Evolutionary conservation across 2,797 vertebrate genomes (phyloP).

Genomic region (Pseudochaenichthys georgianus): DNA sequence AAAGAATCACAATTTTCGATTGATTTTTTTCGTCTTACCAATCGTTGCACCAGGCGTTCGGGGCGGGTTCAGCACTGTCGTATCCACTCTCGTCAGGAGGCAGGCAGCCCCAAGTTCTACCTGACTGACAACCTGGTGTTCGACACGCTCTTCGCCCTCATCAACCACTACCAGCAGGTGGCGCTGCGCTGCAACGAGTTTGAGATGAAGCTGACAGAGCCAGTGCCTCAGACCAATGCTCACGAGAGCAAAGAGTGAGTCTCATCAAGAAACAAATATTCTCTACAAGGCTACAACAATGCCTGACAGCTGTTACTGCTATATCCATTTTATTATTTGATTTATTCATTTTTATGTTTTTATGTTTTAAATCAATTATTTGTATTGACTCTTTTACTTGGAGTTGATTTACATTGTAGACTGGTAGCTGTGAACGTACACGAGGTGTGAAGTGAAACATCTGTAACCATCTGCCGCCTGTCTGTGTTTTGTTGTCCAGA

Average conservation of each 20-base stretch:
- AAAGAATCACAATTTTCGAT: background rate
- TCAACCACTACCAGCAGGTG: constrained; percentile 98
- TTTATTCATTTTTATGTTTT: too few relatives aligned
- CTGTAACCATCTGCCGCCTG: background rate
- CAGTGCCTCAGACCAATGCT: constrained; percentile 97
- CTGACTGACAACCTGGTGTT: constrained; percentile 99
- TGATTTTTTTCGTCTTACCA: background rate
- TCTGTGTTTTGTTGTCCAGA: constrained; percentile 72
- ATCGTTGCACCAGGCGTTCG: constrained; percentile 87
- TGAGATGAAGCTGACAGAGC: constrained; percentile 98
- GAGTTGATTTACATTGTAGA: background rate
- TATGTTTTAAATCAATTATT: too few relatives aligned
- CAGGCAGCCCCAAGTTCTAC: constrained; percentile 97
- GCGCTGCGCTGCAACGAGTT: constrained; percentile 98
- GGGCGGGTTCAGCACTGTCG: constrained; percentile 98
- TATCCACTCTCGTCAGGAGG: constrained; percentile 97
- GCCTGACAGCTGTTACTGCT: too few relatives aligned
- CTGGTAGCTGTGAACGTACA: background rate
- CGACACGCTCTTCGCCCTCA: constrained; percentile 96
- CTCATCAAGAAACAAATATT: too few relatives aligned
- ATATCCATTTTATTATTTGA: too few relatives aligned
- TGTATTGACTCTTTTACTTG: too few relatives aligned
- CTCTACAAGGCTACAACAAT: too few relatives aligned
- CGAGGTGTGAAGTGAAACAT: background rate
- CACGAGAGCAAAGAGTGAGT: constrained; percentile 99